These are phyloP conservation scores for Lucilia cuprina DNA, from an alignment of 1,140 invertebrate genomes.

Conservation along the genomic window DNA sequence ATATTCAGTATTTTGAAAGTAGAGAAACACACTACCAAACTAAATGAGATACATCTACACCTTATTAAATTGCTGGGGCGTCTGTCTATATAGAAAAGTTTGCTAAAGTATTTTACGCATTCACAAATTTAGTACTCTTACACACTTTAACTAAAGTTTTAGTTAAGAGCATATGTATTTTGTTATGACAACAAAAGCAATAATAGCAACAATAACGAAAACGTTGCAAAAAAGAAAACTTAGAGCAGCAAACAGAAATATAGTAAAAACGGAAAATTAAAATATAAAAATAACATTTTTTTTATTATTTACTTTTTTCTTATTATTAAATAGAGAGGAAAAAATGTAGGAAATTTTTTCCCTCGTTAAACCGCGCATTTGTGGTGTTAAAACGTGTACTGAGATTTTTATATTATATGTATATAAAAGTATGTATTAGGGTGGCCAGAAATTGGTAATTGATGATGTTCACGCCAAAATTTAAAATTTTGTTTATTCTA, in stretches of 20 bases:
- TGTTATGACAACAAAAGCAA: background rate
- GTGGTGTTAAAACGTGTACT: constrained; percentile 2
- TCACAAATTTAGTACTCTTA: background rate
- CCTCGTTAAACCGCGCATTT: background rate
- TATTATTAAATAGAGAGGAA: background rate
- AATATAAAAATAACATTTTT: constrained; percentile 1
- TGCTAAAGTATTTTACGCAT: background rate
- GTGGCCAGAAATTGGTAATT: too few species aligned
- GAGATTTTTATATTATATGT: background rate
- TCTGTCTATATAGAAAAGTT: background rate
- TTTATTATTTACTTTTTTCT: background rate
- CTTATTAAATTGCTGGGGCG: background rate
- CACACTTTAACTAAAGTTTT: background rate
- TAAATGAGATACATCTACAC: too few species aligned
- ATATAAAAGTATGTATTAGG: too few species aligned
- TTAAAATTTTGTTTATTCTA: too few species aligned
- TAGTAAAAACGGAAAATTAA: constrained; percentile 1
- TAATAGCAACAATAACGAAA: too few species aligned
- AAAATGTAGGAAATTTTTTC: background rate
- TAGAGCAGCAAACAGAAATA: background rate
- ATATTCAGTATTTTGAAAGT: too few species aligned
- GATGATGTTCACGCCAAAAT: too few species aligned
- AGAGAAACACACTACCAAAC: too few species aligned
- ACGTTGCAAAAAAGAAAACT: background rate
- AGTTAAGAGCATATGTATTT: background rate